Conservation (phyloP, 23 tunicate species). For the Ascidia mentula region DNA sequence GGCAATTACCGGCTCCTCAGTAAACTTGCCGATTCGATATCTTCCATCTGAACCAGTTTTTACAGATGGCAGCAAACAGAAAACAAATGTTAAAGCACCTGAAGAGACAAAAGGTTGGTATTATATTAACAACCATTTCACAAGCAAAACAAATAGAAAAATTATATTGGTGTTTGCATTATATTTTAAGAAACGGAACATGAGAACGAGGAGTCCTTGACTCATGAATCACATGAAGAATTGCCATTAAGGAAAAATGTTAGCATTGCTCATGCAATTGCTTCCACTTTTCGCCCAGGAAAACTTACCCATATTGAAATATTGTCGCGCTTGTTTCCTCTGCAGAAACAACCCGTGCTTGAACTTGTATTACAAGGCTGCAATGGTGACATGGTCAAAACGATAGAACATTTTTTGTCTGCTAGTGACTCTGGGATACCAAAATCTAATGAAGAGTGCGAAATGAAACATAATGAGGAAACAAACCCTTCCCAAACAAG, state of each 20-base stretch:
- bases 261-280: slow-evolving; percentile 38
- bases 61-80: background rate
- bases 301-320: slow-evolving; percentile 68
- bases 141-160: no score
- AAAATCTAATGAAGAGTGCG: background rate
- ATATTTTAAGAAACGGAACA: background rate
- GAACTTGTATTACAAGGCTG: slow-evolving; percentile 96
- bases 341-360: slow-evolving; percentile 60
- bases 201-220: background rate
- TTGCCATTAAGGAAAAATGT: background rate
- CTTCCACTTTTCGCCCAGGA: slow-evolving; percentile 84
- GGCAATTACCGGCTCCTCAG: slow-evolving; percentile 28
- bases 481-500: background rate
- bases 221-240: background rate
- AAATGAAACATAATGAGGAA: background rate
- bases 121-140: no score
- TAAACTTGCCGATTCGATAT: slow-evolving; percentile 23
- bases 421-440: slow-evolving; percentile 32
- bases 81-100: background rate
- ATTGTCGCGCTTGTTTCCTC: slow-evolving; percentile 58
- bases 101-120: background rate
- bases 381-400: slow-evolving; percentile 78
- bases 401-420: slow-evolving; percentile 90
- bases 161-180: no score
- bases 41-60: slow-evolving; percentile 67